These are phyloP conservation scores for Geophilus truncorum DNA, from an alignment of 2,888 invertebrate genomes.

Conservation along the genomic window DNA sequence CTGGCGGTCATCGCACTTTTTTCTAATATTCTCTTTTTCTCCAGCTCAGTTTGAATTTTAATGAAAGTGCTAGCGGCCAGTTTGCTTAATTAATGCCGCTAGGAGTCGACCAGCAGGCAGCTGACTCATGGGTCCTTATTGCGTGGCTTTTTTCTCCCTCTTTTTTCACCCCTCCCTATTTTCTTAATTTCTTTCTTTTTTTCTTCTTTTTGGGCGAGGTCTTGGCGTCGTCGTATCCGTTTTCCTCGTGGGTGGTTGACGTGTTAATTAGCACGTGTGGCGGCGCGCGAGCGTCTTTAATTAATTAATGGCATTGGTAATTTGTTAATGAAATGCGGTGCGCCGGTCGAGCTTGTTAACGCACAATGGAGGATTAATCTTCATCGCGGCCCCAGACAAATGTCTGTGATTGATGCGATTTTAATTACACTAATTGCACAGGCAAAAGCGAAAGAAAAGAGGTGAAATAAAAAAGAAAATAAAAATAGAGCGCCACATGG, in stretches of 20 bases:
- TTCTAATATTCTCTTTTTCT: not conserved
- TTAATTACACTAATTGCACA: constrained; percentile 34
- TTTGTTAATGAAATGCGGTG: constrained; percentile 35
- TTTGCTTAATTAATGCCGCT: not conserved
- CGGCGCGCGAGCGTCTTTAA: constrained; percentile 20
- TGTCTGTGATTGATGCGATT: constrained; percentile 33
- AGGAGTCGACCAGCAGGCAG: not conserved
- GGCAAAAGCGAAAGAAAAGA: not conserved
- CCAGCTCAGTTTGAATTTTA: not conserved
- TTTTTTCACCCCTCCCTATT: not conserved
- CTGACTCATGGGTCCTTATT: not conserved
- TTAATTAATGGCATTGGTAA: constrained; percentile 35
- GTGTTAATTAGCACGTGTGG: constrained; percentile 33
- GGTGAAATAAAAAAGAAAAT: not conserved
- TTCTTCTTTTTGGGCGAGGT: not conserved
- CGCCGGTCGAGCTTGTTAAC: constrained; percentile 23
- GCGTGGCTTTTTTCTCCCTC: not conserved
- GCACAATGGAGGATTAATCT: constrained; percentile 34
- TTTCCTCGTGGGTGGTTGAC: constrained; percentile 11
- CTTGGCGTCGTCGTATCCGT: not conserved
- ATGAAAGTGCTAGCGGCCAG: not conserved
- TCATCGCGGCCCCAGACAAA: constrained; percentile 31
- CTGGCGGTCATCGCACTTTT: not conserved
- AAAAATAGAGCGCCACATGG: not conserved
- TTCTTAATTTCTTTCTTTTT: not conserved